Percentiles rank a stretch among this genome's conserved stretches.
Evolutionary conservation across 1,140 invertebrate genomes (phyloP).

Genomic region (Bombus vancouverensis): DNA sequence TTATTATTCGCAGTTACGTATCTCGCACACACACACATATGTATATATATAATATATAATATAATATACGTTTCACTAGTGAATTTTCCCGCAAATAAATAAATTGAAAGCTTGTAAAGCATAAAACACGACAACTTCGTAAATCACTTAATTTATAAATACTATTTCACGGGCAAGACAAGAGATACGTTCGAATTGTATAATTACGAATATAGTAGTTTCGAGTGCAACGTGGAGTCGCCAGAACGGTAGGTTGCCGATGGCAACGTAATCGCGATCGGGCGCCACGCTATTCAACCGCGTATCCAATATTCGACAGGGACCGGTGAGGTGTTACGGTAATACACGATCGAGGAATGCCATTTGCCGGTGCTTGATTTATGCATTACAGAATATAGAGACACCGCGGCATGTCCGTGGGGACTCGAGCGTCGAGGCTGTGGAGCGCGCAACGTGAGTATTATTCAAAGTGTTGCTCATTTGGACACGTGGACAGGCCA

Average conservation of each 20-base stretch:
- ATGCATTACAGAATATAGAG: slow-evolving; percentile 70
- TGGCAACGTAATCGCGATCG: slow-evolving; percentile 47
- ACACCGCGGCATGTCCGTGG: slow-evolving; percentile 55
- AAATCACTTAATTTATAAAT: background rate
- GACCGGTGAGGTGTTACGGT: slow-evolving; percentile 62
- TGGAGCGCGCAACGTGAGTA: slow-evolving; percentile 62
- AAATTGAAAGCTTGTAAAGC: background rate
- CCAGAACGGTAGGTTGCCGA: background rate
- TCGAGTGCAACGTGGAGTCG: background rate
- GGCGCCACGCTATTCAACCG: slow-evolving; percentile 44
- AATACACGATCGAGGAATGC: slow-evolving; percentile 65
- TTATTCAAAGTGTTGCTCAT: slow-evolving; percentile 80
- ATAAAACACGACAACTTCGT: background rate
- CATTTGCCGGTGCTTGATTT: slow-evolving; percentile 67
- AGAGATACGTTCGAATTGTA: no score
- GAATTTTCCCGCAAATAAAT: background rate
- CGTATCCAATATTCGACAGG: slow-evolving; percentile 66
- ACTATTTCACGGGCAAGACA: no score
- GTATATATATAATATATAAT: no score
- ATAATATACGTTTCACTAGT: no score
- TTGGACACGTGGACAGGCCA: slow-evolving; percentile 71
- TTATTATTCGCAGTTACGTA: background rate
- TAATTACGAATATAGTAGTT: background rate
- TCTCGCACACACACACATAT: no score
- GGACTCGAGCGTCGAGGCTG: slow-evolving; percentile 42